phyloP scores from a whole-genome alignment of 2,113 vertebrate genomes.

The Sclerurus mexicanus region DNA sequence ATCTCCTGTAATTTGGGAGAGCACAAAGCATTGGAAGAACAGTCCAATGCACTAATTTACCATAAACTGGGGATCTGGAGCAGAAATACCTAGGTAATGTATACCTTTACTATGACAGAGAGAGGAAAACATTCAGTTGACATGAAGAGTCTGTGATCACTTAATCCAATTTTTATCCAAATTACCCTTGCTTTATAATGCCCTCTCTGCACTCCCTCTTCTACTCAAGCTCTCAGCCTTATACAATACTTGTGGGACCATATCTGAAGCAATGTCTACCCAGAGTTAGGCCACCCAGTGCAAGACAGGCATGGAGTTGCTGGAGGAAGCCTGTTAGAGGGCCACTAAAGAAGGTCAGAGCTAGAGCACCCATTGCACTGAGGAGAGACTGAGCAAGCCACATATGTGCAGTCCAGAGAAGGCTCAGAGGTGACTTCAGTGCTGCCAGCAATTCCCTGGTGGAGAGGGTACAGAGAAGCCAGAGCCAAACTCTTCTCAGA shows the following conservation, averaged over 20 bases:
- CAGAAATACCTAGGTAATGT: neutral
- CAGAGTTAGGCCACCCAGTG: neutral
- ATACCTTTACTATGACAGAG: neutral
- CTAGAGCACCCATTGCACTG: accelerated
- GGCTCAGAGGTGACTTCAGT: neutral
- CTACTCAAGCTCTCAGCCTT: neutral
- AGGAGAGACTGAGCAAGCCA: neutral
- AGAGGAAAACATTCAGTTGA: conserved; percentile 15
- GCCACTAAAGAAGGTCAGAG: neutral
- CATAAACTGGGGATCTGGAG: neutral
- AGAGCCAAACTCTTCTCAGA: neutral
- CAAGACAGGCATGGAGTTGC: neutral
- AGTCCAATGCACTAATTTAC: neutral
- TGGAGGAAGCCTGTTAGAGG: neutral
- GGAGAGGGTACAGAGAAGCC: neutral
- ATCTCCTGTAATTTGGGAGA: neutral
- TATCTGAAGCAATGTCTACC: neutral
- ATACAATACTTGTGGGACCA: neutral
- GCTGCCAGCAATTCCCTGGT: neutral
- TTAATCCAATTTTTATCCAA: neutral
- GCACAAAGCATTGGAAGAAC: neutral
- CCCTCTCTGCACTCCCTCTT: neutral
- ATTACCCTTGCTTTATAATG: neutral
- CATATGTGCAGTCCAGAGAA: neutral
- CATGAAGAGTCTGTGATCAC: neutral